A percentile compares a stretch with the other conserved stretches of the same genome.
phyloP scores from a whole-genome alignment of 2,113 vertebrate species.

The Seriola dumerili region DNA sequence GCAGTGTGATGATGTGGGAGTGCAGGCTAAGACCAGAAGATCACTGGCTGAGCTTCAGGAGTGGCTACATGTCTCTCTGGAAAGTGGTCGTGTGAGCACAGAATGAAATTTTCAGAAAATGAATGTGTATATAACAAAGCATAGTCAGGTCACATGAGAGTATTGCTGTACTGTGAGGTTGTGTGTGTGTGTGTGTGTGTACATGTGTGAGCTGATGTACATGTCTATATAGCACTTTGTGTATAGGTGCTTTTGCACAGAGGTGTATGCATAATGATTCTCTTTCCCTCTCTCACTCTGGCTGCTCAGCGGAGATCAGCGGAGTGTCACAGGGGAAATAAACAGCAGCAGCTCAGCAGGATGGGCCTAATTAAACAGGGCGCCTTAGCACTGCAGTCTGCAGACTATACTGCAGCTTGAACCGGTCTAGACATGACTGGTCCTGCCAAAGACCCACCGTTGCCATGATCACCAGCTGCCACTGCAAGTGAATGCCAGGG shows the following conservation, averaged over 20 bases:
- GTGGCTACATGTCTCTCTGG: conserved; percentile 31
- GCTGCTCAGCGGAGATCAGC: conserved; percentile 74
- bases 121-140: conserved; percentile 23
- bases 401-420: conserved; percentile 62
- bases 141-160: neutral
- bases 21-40: conserved; percentile 30
- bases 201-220: conserved; percentile 21
- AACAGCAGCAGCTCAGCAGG: conserved; percentile 82
- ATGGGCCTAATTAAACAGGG: conserved; percentile 82
- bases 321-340: conserved; percentile 80
- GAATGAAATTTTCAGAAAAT: conserved; percentile 36
- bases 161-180: neutral
- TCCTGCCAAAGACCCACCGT: conserved; percentile 58
- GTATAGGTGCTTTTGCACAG: conserved; percentile 39
- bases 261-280: conserved; percentile 65
- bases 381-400: conserved; percentile 65
- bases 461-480: conserved; percentile 76
- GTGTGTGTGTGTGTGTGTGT: neutral
- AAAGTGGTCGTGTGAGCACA: conserved; percentile 40
- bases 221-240: conserved; percentile 19
- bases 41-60: conserved; percentile 36
- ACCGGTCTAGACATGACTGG: conserved; percentile 70
- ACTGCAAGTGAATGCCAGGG: conserved; percentile 57
- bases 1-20: conserved; percentile 27
- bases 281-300: conserved; percentile 39